Conservation (phyloP, 2,888 invertebrate species). For the Tillus elongatus region DNA sequence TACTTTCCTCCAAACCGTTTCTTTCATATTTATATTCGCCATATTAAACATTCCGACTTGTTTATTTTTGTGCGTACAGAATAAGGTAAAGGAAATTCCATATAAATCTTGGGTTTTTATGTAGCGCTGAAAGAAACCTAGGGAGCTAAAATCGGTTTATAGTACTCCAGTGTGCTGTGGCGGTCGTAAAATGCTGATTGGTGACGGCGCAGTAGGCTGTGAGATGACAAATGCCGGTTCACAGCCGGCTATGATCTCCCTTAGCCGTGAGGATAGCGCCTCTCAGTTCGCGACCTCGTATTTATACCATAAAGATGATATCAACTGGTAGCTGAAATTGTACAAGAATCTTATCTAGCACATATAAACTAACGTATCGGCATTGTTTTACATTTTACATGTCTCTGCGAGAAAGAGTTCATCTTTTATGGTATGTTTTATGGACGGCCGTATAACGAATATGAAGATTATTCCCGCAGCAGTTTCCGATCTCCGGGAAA, state of each 20-base stretch:
- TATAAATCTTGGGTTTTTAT: constrained; percentile 22
- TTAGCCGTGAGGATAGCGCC: constrained; percentile 14
- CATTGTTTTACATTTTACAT: no score
- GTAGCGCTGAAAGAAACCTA: constrained; percentile 25
- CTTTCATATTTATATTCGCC: constrained; percentile 1
- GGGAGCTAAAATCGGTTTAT: constrained; percentile 35
- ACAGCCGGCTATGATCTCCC: constrained; percentile 17
- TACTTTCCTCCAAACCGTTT: background rate
- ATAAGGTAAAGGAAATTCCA: constrained; percentile 14
- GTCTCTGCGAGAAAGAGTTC: no score
- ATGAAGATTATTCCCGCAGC: no score
- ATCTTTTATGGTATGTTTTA: no score
- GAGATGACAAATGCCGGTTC: constrained; percentile 30
- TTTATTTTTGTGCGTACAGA: constrained; percentile 12
- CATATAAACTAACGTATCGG: no score
- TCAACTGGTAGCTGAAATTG: constrained; percentile 16
- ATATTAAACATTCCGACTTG: constrained; percentile 7
- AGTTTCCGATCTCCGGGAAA: no score
- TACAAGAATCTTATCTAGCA: constrained; percentile 11
- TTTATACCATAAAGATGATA: constrained; percentile 15
- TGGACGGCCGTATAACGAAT: no score
- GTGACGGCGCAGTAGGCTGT: constrained; percentile 32
- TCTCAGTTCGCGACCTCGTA: constrained; percentile 7
- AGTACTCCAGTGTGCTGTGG: constrained; percentile 35
- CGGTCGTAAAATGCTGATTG: constrained; percentile 40